phyloP scores from a whole-genome alignment of 2,888 invertebrate genomes.

The Acanthoscelides obtectus region DNA sequence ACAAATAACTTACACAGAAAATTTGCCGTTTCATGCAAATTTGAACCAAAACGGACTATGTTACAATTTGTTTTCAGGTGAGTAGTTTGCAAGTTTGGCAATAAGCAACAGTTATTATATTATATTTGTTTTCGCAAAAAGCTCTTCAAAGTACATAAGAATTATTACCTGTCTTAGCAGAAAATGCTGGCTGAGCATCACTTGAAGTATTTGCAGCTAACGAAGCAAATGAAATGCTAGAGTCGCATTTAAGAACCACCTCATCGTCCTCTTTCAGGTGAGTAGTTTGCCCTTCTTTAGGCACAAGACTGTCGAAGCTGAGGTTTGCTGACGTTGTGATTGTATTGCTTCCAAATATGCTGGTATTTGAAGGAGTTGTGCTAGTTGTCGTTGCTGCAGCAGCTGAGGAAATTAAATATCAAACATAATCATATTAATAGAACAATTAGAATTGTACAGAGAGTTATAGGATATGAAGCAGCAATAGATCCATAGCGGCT shows the following conservation, averaged over 20 bases:
- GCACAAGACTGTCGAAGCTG: not conserved
- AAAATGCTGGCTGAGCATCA: slow-evolving; percentile 23
- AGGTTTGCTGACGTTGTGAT: not conserved
- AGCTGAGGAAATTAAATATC: not conserved
- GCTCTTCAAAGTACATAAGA: too few species aligned
- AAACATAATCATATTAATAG: too few species aligned
- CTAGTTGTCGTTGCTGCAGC: not conserved
- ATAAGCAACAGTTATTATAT: too few species aligned
- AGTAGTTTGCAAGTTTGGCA: too few species aligned
- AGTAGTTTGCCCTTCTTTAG: slow-evolving; percentile 1
- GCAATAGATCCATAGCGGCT: too few species aligned
- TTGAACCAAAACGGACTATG: too few species aligned
- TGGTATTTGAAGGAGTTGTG: not conserved
- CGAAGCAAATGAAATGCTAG: slow-evolving; percentile 41
- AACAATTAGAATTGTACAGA: too few species aligned
- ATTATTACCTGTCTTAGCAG: slow-evolving; percentile 22
- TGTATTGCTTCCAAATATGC: not conserved
- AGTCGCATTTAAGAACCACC: slow-evolving; percentile 36
- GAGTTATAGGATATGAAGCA: too few species aligned
- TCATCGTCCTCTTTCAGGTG: slow-evolving; percentile 32
- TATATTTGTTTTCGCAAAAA: too few species aligned
- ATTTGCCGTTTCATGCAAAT: too few species aligned
- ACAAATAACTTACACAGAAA: too few species aligned
- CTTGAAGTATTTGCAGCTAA: slow-evolving; percentile 35
- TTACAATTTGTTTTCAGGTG: too few species aligned